Conservation (phyloP, 2,113 vertebrate genomes). For the Atlantisia rogersi region DNA sequence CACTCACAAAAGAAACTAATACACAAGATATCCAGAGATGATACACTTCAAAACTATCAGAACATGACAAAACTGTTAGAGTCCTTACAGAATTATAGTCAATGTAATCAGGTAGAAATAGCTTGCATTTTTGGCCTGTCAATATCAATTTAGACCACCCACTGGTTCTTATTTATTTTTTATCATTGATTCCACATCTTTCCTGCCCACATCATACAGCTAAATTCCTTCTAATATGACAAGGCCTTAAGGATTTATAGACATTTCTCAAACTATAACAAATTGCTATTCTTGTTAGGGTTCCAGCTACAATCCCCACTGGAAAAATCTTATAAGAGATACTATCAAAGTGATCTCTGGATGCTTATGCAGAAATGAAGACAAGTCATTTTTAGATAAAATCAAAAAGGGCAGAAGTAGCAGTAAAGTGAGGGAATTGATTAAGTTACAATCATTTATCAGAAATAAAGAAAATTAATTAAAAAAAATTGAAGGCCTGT, state of each 20-base stretch:
- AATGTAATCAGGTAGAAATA: slow-evolving; percentile 13
- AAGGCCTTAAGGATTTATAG: slow-evolving; percentile 62
- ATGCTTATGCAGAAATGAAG: slow-evolving; percentile 44
- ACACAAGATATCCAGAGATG: neutral
- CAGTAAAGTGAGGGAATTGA: neutral
- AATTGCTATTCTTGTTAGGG: slow-evolving; percentile 50
- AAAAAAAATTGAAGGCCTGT: neutral
- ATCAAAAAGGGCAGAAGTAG: slow-evolving; percentile 8
- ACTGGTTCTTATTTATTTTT: slow-evolving; percentile 47
- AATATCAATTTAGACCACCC: slow-evolving; percentile 41
- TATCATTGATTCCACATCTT: slow-evolving; percentile 59
- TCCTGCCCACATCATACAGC: slow-evolving; percentile 9
- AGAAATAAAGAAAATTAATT: neutral
- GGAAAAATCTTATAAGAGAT: slow-evolving; percentile 32
- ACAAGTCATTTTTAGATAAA: slow-evolving; percentile 22
- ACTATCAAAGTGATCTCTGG: neutral
- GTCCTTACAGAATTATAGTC: neutral
- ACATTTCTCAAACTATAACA: slow-evolving; percentile 32
- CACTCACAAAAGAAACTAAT: slow-evolving; percentile 25
- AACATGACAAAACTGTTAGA: neutral
- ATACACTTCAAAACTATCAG: slow-evolving; percentile 15
- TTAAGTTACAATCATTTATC: neutral
- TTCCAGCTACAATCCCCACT: neutral
- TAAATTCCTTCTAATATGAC: slow-evolving; percentile 60
- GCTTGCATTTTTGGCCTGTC: slow-evolving; percentile 18